Percentiles rank a stretch among this genome's conserved stretches.
Evolutionary conservation across 37 sponge, comb jelly and placozoan species (phyloP).

Genomic region (Geodia barretti): DNA sequence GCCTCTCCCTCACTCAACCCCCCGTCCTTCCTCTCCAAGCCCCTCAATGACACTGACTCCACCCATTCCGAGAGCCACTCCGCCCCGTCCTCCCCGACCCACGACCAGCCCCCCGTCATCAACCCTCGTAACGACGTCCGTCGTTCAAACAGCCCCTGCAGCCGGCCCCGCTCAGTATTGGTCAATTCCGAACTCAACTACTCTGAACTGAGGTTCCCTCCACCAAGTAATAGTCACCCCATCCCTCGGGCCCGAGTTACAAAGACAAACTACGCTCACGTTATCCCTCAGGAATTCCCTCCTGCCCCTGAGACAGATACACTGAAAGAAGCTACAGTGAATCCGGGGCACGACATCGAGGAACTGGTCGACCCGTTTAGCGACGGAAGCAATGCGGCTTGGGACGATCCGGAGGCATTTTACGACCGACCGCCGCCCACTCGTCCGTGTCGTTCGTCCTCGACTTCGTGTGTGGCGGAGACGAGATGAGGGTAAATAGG

Average conservation of each 20-base stretch:
- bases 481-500: neutral
- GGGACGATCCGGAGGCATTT: conserved; percentile 38
- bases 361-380: conserved; percentile 18
- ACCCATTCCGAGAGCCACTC: conserved; percentile 34
- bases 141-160: neutral
- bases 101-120: neutral
- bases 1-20: neutral
- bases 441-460: too few species aligned
- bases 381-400: neutral
- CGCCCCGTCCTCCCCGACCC: conserved; percentile 54
- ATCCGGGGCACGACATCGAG: neutral
- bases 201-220: neutral
- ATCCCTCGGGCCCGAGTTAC: neutral
- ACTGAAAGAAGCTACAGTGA: neutral
- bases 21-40: neutral
- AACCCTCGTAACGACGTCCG: conserved; percentile 2
- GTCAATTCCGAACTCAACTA: conserved; percentile 7
- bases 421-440: conserved; percentile 35
- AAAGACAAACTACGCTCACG: neutral
- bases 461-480: too few species aligned
- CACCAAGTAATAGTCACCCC: neutral
- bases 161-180: conserved; percentile 20
- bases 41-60: neutral
- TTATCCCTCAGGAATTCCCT: neutral
- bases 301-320: neutral